Evolutionary conservation across 2,888 invertebrate species (phyloP).

Genomic region (Dysmachus trigonus): DNA sequence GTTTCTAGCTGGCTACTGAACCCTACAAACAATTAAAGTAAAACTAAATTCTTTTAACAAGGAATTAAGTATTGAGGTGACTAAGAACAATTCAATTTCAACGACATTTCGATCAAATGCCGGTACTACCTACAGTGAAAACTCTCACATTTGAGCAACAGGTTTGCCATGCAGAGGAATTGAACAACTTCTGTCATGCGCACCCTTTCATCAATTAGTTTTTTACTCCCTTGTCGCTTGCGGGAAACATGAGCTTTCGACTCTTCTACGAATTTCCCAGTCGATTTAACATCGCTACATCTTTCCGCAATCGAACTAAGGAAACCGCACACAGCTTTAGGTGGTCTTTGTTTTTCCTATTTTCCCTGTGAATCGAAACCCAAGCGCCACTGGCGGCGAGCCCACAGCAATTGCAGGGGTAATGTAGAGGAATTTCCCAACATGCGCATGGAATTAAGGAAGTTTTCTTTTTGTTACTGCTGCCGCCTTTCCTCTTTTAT

Average conservation of each 20-base stretch:
- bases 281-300: not conserved
- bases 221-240: not conserved
- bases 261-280: not conserved
- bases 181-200: not conserved
- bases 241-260: not conserved
- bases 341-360: not conserved
- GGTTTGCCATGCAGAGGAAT: not conserved
- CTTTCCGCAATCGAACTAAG: not conserved
- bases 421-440: constrained; percentile 8
- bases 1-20: too few relatives aligned
- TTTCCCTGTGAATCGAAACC: not conserved
- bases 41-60: not conserved
- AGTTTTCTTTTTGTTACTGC: not conserved
- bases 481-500: not conserved
- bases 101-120: not conserved
- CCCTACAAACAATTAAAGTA: too few relatives aligned
- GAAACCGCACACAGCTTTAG: not conserved
- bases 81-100: not conserved
- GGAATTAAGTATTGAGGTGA: not conserved
- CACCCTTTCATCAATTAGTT: not conserved
- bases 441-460: constrained; percentile 27
- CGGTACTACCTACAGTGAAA: not conserved
- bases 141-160: not conserved
- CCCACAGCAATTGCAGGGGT: not conserved
- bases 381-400: not conserved